phyloP scores from a whole-genome alignment of 2,113 vertebrate species.

The Indicator indicator region DNA sequence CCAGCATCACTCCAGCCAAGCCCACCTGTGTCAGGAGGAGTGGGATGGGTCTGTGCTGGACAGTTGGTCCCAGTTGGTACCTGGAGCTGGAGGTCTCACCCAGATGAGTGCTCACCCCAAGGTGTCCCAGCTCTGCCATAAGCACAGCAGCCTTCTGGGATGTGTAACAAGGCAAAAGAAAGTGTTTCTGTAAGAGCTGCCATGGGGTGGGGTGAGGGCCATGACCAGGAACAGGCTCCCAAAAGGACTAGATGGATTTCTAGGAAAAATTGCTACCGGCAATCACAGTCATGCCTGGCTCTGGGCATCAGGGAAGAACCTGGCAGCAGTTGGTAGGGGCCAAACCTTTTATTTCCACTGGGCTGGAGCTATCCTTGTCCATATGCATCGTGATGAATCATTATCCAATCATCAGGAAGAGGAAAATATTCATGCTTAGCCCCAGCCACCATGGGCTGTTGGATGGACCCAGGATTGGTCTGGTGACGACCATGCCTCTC shows the following conservation, averaged over 20 bases:
- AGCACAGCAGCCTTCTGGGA: neutral
- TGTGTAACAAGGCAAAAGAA: neutral
- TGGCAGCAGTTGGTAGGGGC: neutral
- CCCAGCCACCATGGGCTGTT: neutral
- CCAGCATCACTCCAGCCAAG: neutral
- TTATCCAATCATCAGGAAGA: neutral
- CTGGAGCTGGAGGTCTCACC: neutral
- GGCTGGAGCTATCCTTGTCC: neutral
- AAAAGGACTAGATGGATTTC: neutral
- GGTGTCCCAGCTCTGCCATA: neutral
- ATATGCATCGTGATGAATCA: neutral
- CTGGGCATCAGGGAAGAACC: neutral
- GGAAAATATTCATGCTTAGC: neutral
- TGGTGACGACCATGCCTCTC: neutral
- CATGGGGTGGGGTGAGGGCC: accelerated
- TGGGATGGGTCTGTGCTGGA: accelerated
- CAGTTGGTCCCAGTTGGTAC: neutral
- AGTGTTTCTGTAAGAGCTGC: neutral
- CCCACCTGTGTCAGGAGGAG: neutral
- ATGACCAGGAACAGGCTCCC: neutral
- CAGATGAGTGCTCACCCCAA: neutral
- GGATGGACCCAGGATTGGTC: neutral
- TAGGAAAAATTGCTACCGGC: neutral
- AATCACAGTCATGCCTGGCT: neutral
- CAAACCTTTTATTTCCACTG: neutral